These are phyloP conservation scores for Brachystomella parvula DNA, from an alignment of 1,140 invertebrate species.

Conservation along the genomic window DNA sequence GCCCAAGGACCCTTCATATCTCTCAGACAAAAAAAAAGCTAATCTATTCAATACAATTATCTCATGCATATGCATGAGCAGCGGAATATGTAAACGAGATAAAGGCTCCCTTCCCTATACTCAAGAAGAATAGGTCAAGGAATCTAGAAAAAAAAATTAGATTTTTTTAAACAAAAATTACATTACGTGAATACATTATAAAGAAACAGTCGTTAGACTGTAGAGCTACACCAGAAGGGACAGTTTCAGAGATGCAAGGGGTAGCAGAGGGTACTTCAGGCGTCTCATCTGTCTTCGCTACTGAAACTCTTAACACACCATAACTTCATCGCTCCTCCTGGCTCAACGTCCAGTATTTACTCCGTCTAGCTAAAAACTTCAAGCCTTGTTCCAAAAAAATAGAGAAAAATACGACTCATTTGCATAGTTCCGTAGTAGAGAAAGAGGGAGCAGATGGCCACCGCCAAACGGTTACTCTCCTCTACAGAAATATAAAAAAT, in stretches of 20 bases:
- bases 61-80: conserved; percentile 3
- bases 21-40: background rate
- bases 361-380: background rate
- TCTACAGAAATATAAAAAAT: background rate
- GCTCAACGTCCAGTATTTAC: background rate
- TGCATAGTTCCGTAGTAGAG: conserved; percentile 3
- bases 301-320: background rate
- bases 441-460: background rate
- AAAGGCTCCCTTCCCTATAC: background rate
- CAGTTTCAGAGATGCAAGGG: background rate
- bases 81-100: background rate
- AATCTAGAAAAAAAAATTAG: background rate
- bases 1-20: conserved; percentile 1
- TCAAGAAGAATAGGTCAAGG: conserved; percentile 4
- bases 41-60: conserved; percentile 10
- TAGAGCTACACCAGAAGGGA: background rate
- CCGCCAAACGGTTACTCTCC: background rate
- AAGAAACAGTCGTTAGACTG: background rate
- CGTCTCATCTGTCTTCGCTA: background rate
- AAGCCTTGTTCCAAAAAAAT: background rate
- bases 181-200: background rate
- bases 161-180: conserved; percentile 9
- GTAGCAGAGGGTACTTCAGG: background rate
- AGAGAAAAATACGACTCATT: conserved; percentile 6
- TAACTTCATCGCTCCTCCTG: background rate